A percentile compares a stretch with the other conserved stretches of the same genome.
Evolutionary conservation across 2,797 vertebrate species (phyloP).

Genomic region (Alca torda): DNA sequence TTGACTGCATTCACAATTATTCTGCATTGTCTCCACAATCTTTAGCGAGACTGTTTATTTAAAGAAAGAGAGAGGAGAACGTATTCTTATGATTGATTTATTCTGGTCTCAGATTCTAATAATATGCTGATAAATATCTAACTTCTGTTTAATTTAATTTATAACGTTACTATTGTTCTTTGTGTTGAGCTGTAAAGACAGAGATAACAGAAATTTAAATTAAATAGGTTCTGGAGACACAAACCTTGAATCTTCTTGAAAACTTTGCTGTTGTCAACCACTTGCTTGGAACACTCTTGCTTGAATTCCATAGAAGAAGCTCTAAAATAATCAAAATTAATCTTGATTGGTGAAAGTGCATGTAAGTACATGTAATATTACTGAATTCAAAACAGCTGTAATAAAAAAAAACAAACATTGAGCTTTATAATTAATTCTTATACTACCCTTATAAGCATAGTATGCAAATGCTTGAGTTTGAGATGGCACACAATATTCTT

Average conservation of each 20-base stretch:
- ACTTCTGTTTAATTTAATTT: not conserved
- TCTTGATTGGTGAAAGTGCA: not conserved
- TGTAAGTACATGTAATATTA: not conserved
- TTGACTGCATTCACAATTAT: not conserved
- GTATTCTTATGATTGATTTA: not conserved
- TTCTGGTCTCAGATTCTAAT: not conserved
- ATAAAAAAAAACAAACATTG: not conserved
- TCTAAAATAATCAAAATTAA: conserved; percentile 60
- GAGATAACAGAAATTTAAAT: not conserved
- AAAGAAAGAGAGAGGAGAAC: not conserved
- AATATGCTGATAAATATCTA: not conserved
- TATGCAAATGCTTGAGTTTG: not conserved
- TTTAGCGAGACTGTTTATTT: not conserved
- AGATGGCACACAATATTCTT: not conserved
- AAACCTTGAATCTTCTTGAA: conserved; percentile 76
- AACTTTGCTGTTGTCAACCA: conserved; percentile 27
- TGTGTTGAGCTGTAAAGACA: not conserved
- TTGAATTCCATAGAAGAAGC: conserved; percentile 1
- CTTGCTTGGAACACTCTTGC: conserved; percentile 17
- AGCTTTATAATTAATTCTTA: not conserved
- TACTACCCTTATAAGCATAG: not conserved
- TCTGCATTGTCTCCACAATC: not conserved
- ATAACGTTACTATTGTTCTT: not conserved
- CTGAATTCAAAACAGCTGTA: not conserved
- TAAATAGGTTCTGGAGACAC: not conserved